Conservation (phyloP, 2,797 vertebrate species). For the Epinephelus coioides region DNA sequence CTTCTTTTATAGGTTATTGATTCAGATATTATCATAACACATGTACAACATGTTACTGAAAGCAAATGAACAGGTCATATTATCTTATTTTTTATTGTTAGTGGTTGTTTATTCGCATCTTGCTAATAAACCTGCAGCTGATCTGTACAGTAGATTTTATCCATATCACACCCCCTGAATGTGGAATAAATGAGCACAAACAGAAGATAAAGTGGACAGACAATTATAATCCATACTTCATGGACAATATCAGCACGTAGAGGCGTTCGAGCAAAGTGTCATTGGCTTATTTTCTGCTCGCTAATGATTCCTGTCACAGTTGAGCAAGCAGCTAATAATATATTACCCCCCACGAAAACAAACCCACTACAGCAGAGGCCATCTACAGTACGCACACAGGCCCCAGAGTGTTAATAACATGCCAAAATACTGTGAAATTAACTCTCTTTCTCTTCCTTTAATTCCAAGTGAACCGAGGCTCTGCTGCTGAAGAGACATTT, state of each 20-base stretch:
- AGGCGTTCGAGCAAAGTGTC: constrained; percentile 33
- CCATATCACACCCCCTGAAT: not conserved
- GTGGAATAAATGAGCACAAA: constrained; percentile 5
- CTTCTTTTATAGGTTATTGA: no score
- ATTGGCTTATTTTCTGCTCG: constrained; percentile 65
- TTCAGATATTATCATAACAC: no score
- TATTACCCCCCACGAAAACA: constrained; percentile 38
- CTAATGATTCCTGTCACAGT: constrained; percentile 71
- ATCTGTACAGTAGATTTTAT: not conserved
- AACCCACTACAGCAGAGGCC: constrained; percentile 35
- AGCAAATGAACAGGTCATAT: no score
- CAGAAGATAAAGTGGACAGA: constrained; percentile 1
- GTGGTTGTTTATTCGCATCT: no score
- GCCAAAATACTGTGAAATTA: constrained; percentile 75
- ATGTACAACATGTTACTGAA: no score
- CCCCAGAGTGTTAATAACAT: constrained; percentile 44
- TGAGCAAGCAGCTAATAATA: constrained; percentile 61
- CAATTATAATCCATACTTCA: constrained; percentile 40
- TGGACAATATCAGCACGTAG: constrained; percentile 39
- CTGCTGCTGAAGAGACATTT: constrained; percentile 25
- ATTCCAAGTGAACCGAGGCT: constrained; percentile 42
- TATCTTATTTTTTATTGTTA: no score
- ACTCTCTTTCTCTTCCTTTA: constrained; percentile 56
- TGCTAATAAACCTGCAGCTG: no score
- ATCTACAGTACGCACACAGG: constrained; percentile 12